Base-by-base conservation (phyloP, 2,113 vertebrate species). In the Cyprinodon brontotheroides region DNA sequence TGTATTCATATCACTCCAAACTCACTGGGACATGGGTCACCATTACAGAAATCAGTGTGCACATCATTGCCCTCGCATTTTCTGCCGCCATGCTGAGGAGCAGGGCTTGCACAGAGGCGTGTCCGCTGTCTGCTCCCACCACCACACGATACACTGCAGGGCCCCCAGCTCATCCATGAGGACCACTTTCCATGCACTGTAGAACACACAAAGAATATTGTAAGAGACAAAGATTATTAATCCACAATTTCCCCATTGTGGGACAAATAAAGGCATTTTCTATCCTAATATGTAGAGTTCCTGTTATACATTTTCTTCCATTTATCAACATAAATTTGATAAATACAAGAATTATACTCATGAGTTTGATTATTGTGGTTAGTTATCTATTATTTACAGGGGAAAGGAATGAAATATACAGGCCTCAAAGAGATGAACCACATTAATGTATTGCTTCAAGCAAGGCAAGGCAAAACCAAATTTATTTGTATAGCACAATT, bases 131-230 rank as follows among this genome's bases (percentile, higher is more conserved):
- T 94, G 71, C 94, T 94, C 3, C 98, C 98, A 0, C 97, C 97
- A 22, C 96, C 97, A 7, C 98, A 99, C 36, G 98, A 99, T 74
- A 96, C 92, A 0, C 94, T 94, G 73, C 98, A 99, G 72, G 96
- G 43, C 0, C 94, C 95, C 98, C 98, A 99, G 78, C 94, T 96
- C 38, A 95, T 86, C 98, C 98, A 99, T 0, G 73, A 38, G 0
- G 96, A 91, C 98, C 98, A 99, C 78, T 95, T 97, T 11, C 98
- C 98, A 68, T 99, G 95, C 89, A 99, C 98, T 99, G 81, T 60
- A 83, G 61, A 77, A 45, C 43, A 80, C 71, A 78, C 61, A 36
- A 45, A 40, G 1, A 68, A 2, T 65, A 40, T n/a, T 64, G 57
- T 38, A 15, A 20, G 41, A 14, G 29, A 5, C 1, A 45, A 11